A percentile compares a stretch with the other conserved stretches of the same genome.
Conservation (phyloP, 1,140 invertebrate genomes). For the Venturia canescens region DNA sequence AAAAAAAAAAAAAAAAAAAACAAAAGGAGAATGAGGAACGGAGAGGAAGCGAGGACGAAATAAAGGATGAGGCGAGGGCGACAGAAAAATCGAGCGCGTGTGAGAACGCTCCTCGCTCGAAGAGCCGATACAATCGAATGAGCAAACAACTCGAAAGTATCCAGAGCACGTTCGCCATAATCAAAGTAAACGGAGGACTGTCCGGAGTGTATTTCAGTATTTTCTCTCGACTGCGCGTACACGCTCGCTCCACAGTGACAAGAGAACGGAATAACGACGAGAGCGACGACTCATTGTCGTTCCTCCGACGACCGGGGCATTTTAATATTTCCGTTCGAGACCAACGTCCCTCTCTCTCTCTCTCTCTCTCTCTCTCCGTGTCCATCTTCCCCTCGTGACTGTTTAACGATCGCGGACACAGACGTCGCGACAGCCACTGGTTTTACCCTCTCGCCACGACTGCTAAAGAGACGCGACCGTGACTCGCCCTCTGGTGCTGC, state of each 20-base stretch:
- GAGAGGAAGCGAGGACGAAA: neutral
- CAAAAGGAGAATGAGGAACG: too few relatives aligned
- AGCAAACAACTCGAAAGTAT: neutral
- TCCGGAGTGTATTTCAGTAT: neutral
- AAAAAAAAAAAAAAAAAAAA: too few relatives aligned
- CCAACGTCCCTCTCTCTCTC: neutral
- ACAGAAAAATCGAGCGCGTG: neutral
- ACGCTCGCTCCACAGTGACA: neutral
- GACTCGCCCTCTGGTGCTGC: too few relatives aligned
- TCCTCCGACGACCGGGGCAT: slow-evolving; percentile 12
- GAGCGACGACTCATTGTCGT: neutral
- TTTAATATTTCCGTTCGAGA: slow-evolving; percentile 11
- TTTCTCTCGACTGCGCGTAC: neutral
- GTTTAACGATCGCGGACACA: too few relatives aligned
- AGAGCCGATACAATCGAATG: neutral
- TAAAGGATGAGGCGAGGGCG: neutral
- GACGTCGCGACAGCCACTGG: too few relatives aligned
- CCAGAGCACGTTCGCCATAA: neutral
- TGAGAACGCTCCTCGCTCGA: neutral
- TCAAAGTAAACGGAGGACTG: neutral
- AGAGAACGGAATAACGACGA: neutral
- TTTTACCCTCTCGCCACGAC: too few relatives aligned
- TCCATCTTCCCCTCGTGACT: too few relatives aligned
- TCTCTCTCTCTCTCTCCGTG: too few relatives aligned
- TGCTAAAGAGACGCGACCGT: too few relatives aligned